Evolutionary conservation across 2,113 vertebrate genomes (phyloP).

Genomic region (Megaceryle maxima): DNA sequence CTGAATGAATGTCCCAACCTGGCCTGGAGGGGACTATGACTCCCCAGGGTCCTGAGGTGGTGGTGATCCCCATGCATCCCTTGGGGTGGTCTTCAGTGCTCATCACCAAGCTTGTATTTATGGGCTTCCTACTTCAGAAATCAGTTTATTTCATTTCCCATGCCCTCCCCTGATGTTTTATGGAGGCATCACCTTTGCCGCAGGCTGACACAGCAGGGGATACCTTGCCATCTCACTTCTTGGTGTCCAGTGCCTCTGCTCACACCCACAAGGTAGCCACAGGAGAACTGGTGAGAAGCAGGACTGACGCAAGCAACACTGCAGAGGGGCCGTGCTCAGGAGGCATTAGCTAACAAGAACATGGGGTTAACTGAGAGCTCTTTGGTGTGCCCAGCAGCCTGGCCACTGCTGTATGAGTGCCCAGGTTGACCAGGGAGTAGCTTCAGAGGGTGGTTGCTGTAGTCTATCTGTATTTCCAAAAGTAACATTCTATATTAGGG

Average conservation of each 20-base stretch:
- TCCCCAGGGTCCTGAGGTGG: accelerated
- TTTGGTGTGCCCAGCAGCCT: not conserved
- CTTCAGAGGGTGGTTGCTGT: not conserved
- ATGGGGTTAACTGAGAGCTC: not conserved
- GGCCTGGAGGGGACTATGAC: accelerated
- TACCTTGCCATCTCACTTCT: not conserved
- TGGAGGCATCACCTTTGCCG: not conserved
- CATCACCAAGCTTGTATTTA: not conserved
- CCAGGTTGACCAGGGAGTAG: not conserved
- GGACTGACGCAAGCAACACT: not conserved
- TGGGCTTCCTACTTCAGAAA: not conserved
- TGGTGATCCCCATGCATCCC: not conserved
- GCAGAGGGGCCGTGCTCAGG: accelerated
- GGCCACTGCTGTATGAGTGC: accelerated
- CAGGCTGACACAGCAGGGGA: not conserved
- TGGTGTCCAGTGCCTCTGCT: accelerated
- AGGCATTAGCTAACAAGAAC: accelerated
- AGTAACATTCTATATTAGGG: not conserved
- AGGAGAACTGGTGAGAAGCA: not conserved
- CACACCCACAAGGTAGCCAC: accelerated
- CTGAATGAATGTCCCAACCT: not conserved
- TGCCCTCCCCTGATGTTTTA: not conserved
- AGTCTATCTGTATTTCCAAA: not conserved
- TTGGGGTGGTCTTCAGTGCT: not conserved
- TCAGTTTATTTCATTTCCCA: not conserved